Evolutionary conservation across 2,888 invertebrate species (phyloP).

Genomic region (Eudemis profundana): DNA sequence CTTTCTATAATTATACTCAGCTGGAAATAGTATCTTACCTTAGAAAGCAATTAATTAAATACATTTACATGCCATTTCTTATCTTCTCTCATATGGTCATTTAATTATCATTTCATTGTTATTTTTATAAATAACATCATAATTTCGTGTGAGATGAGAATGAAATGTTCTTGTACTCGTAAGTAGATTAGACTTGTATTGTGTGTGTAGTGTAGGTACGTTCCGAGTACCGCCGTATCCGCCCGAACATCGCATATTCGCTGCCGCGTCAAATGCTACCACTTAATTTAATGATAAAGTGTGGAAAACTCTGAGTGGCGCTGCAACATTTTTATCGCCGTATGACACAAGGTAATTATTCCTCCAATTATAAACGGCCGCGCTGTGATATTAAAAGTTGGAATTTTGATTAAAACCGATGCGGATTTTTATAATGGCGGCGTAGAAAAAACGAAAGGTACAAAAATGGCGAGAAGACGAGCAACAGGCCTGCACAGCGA

Average conservation of each 20-base stretch:
- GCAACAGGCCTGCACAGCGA: slow-evolving; percentile 56
- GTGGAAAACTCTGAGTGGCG: slow-evolving; percentile 55
- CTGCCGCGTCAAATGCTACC: slow-evolving; percentile 43
- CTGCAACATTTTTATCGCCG: slow-evolving; percentile 63
- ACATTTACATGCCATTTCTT: too few species aligned
- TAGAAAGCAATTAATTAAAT: too few species aligned
- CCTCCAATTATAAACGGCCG: slow-evolving; percentile 72
- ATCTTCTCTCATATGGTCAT: too few species aligned
- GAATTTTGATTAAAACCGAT: slow-evolving; percentile 81
- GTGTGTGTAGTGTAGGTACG: background rate
- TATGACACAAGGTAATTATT: slow-evolving; percentile 73
- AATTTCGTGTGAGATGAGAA: too few species aligned
- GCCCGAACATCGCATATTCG: slow-evolving; percentile 15
- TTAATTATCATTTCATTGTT: too few species aligned
- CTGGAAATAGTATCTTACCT: background rate
- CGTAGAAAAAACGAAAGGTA: slow-evolving; percentile 72
- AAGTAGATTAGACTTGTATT: background rate
- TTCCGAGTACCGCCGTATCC: background rate
- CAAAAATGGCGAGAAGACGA: slow-evolving; percentile 77
- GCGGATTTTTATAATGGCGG: slow-evolving; percentile 76
- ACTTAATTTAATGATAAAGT: slow-evolving; percentile 60
- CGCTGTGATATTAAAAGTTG: slow-evolving; percentile 74
- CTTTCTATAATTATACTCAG: background rate
- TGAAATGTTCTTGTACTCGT: too few species aligned
- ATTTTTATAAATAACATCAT: too few species aligned